Evolutionary conservation across 2,888 invertebrate species (phyloP), one percentile per base, ranked within the genome.

Genomic region (Cactoblastis cactorum): DNA sequence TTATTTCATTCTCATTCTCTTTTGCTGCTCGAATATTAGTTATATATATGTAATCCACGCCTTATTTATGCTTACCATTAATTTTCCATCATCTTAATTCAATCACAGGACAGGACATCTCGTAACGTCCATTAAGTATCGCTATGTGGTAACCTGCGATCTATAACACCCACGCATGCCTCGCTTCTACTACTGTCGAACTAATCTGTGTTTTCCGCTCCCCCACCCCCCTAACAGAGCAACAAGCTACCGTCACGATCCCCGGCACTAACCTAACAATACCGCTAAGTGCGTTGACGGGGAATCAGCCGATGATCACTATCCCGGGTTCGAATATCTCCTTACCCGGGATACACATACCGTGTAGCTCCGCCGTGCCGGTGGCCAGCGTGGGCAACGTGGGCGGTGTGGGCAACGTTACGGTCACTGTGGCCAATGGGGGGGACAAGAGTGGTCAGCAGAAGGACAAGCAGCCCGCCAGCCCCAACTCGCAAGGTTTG

Each of bases 191-290:
- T 73, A 69, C 68, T 72, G 61, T 75, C 83, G 74, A 83, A 88
- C 88, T 88, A 88, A 88, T 87, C 69, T 74, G 65, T 82, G 77
- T 82, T 80, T 78, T 79, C 74, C 76, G 76, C 69, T 67, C 56
- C 67, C 64, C 62, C 56, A 56, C 49, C 60, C 65, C 69, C 70
- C 76, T 77, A 76, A 78, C 87, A 88, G 89, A 89, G 67, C 89
- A 88, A 67, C 86, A 84, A 74, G 86, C 92, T 59, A 85, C 91
- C 56, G 80, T 92, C 64, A 90, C 91, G 49, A 92, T 92, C 64
- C 92, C 92, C 52, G 92, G 92, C 71, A 92, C 92, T 67, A 92
- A 92, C 80, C 85, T 92, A 63, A 84, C 91, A 69, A 91, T 92
- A 63, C 92, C 92, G 49, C 65, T 90, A 68, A 83, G 81, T 72